Evolutionary conservation across 1,140 invertebrate species (phyloP).

Genomic region (Arion vulgaris): DNA sequence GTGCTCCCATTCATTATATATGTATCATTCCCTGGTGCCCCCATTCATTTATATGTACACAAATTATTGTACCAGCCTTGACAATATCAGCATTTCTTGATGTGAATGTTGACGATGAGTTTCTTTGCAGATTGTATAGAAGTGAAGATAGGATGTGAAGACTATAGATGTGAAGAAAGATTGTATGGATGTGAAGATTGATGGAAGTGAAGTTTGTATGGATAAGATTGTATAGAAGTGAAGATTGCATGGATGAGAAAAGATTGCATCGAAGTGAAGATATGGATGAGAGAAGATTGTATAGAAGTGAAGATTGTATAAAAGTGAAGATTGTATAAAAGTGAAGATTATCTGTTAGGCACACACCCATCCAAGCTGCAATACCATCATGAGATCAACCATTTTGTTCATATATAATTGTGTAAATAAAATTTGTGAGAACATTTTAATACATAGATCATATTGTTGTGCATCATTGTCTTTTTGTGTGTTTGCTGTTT

Average conservation of each 20-base stretch:
- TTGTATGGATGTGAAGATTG: background rate
- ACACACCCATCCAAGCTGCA: background rate
- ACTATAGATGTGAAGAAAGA: background rate
- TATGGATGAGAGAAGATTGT: too few species aligned
- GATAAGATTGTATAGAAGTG: background rate
- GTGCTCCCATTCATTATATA: background rate
- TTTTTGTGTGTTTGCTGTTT: too few species aligned
- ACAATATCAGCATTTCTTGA: background rate
- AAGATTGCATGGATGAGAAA: background rate
- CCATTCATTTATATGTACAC: too few species aligned
- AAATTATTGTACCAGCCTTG: background rate
- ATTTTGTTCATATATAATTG: background rate
- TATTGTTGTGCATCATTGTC: too few species aligned
- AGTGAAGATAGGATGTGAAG: background rate
- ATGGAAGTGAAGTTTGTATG: background rate
- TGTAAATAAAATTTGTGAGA: slow-evolving; percentile 17
- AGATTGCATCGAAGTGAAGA: background rate
- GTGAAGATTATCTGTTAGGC: too few species aligned
- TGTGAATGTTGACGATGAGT: background rate
- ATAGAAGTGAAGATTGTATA: background rate
- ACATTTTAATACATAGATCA: background rate
- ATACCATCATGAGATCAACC: slow-evolving; percentile 7
- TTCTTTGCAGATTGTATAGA: background rate
- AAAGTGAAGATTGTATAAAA: background rate
- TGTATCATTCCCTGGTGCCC: background rate